A percentile compares a stretch with the other conserved stretches of the same genome.
Conservation (phyloP, 2,888 invertebrate genomes). For the Drosophila stalkeri region DNA sequence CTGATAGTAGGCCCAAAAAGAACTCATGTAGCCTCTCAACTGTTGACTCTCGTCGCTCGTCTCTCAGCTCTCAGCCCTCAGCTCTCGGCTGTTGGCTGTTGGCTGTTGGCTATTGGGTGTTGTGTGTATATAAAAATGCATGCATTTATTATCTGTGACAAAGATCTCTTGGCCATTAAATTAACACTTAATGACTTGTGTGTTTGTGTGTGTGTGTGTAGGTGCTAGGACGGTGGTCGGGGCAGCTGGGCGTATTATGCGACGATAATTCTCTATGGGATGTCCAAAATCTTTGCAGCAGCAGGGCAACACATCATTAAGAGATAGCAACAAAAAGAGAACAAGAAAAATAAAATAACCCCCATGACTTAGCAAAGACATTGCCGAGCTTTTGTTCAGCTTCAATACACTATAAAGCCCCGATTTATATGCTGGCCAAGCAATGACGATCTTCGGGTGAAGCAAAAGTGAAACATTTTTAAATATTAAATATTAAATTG, state of each 20-base stretch:
- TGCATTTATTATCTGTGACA: conserved; percentile 79
- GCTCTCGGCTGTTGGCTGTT: conserved; percentile 4
- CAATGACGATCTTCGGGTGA: conserved; percentile 27
- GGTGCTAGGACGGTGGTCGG: conserved; percentile 58
- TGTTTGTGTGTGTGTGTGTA: conserved; percentile 58
- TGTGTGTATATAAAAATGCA: conserved; percentile 61
- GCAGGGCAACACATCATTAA: conserved; percentile 74
- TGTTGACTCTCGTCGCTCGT: conserved; percentile 15
- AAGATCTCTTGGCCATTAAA: conserved; percentile 82
- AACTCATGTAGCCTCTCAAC: conserved; percentile 56
- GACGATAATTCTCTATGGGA: conserved; percentile 62
- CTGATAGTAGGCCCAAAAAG: conserved; percentile 65
- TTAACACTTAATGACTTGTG: conserved; percentile 82
- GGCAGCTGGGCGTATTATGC: conserved; percentile 46
- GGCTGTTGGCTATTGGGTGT: conserved; percentile 18
- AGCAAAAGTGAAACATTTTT: background rate
- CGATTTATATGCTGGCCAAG: conserved; percentile 29
- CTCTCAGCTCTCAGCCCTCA: background rate
- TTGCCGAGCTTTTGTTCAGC: conserved; percentile 64
- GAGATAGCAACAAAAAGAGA: conserved; percentile 66
- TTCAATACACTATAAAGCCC: conserved; percentile 40
- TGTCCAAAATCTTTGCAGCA: conserved; percentile 71
- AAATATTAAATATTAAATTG: background rate
- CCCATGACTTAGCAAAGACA: conserved; percentile 58
- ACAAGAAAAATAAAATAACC: background rate